These are phyloP conservation scores for Sphaerophoria rueppellii DNA, from an alignment of 2,888 invertebrate species.

Conservation along the genomic window DNA sequence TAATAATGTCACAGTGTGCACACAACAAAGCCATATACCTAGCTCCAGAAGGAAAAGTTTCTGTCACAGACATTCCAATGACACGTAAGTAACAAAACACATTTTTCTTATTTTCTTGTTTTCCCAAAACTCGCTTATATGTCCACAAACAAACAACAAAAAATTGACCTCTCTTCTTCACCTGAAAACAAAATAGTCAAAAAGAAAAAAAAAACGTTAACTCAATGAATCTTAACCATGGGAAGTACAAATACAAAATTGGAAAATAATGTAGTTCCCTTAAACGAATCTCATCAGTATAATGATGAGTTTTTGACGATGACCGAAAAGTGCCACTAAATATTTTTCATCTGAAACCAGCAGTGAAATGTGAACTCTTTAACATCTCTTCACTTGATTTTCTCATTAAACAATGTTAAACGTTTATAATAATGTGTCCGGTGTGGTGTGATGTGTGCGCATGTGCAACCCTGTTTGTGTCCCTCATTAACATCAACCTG, in stretches of 20 bases:
- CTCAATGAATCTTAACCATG: constrained; percentile 53
- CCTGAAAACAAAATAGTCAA: background rate
- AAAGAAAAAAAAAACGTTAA: constrained; percentile 24
- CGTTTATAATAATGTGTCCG: background rate
- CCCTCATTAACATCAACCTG: constrained; percentile 70
- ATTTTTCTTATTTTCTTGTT: constrained; percentile 1
- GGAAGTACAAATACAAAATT: constrained; percentile 60
- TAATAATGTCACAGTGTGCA: constrained; percentile 83
- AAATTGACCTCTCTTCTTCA: constrained; percentile 31
- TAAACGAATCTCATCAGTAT: constrained; percentile 16
- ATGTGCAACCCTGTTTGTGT: constrained; percentile 59
- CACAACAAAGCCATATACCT: constrained; percentile 82
- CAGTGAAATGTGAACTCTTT: constrained; percentile 65
- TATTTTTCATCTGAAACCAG: constrained; percentile 67
- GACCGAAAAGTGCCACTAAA: constrained; percentile 53
- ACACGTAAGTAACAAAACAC: constrained; percentile 79
- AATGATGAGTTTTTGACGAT: constrained; percentile 22
- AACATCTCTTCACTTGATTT: constrained; percentile 47
- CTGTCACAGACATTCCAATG: constrained; percentile 82
- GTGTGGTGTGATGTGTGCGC: background rate
- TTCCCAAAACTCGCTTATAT: constrained; percentile 38
- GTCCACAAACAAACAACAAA: constrained; percentile 14
- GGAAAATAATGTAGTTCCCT: background rate
- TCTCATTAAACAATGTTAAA: background rate
- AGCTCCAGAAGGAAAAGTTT: constrained; percentile 82